Evolutionary conservation across 2,888 invertebrate species (phyloP).

Genomic region (Liposcelis brunnea): DNA sequence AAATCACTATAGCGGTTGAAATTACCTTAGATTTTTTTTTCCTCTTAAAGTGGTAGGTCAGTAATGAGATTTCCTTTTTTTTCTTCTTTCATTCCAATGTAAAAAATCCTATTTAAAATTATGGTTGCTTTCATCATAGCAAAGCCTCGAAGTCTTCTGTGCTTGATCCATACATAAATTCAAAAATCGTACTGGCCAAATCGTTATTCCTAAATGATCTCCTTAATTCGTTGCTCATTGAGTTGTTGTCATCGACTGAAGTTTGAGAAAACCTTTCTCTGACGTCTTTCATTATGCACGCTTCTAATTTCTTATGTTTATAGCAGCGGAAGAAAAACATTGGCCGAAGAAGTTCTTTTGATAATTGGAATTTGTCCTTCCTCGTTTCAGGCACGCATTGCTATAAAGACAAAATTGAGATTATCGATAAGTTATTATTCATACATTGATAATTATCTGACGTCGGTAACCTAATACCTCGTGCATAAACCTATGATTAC

Average conservation of each 20-base stretch:
- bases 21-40: too few relatives aligned
- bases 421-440: neutral
- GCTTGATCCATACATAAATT: slow-evolving; percentile 7
- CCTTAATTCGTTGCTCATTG: slow-evolving; percentile 27
- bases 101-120: neutral
- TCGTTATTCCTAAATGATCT: slow-evolving; percentile 4
- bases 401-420: slow-evolving; percentile 26
- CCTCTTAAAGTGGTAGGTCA: too few relatives aligned
- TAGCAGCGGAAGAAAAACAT: slow-evolving; percentile 60
- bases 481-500: neutral
- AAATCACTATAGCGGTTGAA: too few relatives aligned
- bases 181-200: neutral
- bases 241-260: slow-evolving; percentile 37
- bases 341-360: slow-evolving; percentile 43
- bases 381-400: slow-evolving; percentile 51
- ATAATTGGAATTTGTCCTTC: slow-evolving; percentile 41
- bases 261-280: slow-evolving; percentile 38
- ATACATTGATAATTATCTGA: neutral
- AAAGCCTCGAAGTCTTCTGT: slow-evolving; percentile 3
- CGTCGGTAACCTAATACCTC: neutral
- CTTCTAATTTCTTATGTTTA: slow-evolving; percentile 54
- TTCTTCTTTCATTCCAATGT: neutral
- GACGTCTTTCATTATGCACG: slow-evolving; percentile 54
- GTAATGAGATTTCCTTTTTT: too few relatives aligned
- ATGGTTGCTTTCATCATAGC: neutral